phyloP scores from a whole-genome alignment of 2,113 vertebrate genomes.

The Cyprinus carpio region DNA sequence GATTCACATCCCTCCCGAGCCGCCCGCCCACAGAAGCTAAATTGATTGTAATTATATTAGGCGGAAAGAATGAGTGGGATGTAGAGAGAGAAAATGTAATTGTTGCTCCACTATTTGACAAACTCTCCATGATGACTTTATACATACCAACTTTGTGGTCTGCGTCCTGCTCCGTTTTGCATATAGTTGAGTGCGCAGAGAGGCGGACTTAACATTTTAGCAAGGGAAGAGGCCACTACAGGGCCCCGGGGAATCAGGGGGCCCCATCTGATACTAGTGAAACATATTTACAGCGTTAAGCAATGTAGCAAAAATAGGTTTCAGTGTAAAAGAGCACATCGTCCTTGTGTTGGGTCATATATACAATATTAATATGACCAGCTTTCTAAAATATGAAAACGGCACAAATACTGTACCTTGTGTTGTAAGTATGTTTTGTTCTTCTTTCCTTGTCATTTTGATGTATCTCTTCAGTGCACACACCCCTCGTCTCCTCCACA shows the following conservation, averaged over 20 bases:
- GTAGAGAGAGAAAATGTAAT: neutral
- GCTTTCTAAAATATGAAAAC: neutral
- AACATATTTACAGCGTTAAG: no score
- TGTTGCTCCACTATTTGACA: neutral
- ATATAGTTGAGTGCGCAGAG: neutral
- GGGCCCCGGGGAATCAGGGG: no score
- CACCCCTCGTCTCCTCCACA: neutral
- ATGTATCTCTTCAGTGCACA: neutral
- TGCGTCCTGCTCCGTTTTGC: neutral
- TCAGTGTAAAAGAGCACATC: no score
- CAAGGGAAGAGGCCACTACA: no score
- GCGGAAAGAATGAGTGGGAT: neutral
- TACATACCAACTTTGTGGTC: neutral
- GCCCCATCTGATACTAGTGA: no score
- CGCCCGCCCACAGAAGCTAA: neutral
- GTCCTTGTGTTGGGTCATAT: no score
- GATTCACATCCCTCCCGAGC: neutral
- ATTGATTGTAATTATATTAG: slow-evolving; percentile 6
- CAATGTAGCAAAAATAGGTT: no score
- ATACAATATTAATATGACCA: neutral
- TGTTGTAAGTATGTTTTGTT: neutral
- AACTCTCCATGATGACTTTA: neutral
- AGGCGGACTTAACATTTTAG: no score
- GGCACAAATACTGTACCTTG: no score
- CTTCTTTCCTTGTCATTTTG: neutral